Percentiles rank a stretch among this genome's conserved stretches.
Evolutionary conservation across 2,888 invertebrate genomes (phyloP).

Genomic region (Drosophila pseudotalamancana): DNA sequence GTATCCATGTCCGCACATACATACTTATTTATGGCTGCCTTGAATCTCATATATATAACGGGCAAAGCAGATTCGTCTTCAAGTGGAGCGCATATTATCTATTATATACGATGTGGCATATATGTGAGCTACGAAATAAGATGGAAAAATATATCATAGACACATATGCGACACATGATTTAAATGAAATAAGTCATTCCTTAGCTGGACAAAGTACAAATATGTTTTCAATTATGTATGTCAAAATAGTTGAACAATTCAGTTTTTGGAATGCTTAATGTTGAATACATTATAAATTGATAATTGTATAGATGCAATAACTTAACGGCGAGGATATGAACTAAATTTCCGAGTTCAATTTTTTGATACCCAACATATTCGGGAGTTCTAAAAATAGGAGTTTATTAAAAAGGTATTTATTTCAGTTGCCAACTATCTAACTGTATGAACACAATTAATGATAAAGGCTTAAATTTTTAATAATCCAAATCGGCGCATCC

Average conservation of each 20-base stretch:
- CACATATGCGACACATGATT: slow-evolving; percentile 9
- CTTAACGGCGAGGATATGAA: too few species aligned
- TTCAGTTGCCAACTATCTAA: too few species aligned
- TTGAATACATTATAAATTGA: too few species aligned
- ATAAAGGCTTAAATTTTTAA: too few species aligned
- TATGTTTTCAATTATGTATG: not conserved
- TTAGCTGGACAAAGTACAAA: not conserved
- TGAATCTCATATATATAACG: not conserved
- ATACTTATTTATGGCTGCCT: slow-evolving; percentile 31
- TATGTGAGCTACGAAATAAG: slow-evolving; percentile 22
- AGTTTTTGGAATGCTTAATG: too few species aligned
- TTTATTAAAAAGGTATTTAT: too few species aligned
- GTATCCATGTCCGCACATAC: slow-evolving; percentile 5
- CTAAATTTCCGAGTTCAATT: too few species aligned
- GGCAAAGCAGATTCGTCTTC: slow-evolving; percentile 1
- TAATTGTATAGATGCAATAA: too few species aligned
- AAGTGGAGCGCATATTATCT: slow-evolving; percentile 34
- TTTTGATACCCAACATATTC: too few species aligned
- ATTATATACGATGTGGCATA: slow-evolving; percentile 16
- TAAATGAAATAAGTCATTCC: not conserved
- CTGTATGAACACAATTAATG: too few species aligned
- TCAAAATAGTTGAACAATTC: not conserved
- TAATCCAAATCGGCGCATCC: too few species aligned
- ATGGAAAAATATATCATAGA: slow-evolving; percentile 8
- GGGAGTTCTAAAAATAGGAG: too few species aligned